Evolutionary conservation across 2,797 vertebrate genomes (phyloP).

Genomic region (Urocyon cinereoargenteus): DNA sequence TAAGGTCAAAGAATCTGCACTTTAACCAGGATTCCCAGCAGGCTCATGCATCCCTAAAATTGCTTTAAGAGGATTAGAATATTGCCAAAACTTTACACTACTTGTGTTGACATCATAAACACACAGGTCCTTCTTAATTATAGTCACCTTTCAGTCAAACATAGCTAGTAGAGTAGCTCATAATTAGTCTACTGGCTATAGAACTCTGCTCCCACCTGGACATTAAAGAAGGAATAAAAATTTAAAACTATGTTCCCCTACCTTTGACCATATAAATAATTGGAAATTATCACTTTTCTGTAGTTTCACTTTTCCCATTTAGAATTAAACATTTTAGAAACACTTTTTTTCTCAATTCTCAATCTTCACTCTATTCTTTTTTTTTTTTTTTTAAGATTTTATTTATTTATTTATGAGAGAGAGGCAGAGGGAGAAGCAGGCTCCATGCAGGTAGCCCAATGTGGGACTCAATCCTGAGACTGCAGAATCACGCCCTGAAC

Average conservation of each 20-base stretch:
- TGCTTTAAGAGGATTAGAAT: not conserved
- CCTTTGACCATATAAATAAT: not conserved
- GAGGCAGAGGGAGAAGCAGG: too few relatives aligned
- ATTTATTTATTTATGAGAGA: too few relatives aligned
- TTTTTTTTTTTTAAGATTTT: too few relatives aligned
- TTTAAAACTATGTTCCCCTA: not conserved
- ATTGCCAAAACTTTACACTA: not conserved
- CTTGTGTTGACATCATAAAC: not conserved
- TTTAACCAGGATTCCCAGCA: not conserved
- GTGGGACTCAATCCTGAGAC: too few relatives aligned
- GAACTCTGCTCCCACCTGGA: not conserved
- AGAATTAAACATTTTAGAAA: conserved; percentile 29
- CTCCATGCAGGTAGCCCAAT: too few relatives aligned
- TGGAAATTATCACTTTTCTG: not conserved
- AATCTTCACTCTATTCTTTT: not conserved
- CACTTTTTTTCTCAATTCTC: not conserved
- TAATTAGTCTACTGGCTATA: not conserved
- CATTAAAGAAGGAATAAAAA: conserved; percentile 55
- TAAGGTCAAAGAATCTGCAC: not conserved
- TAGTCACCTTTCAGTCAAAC: not conserved
- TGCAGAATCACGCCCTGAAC: too few relatives aligned
- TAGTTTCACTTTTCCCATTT: not conserved
- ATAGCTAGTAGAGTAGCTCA: not conserved
- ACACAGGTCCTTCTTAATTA: not conserved
- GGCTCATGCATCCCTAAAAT: not conserved